Conservation (phyloP, 2,113 vertebrate genomes). For the Chionis minor region DNA sequence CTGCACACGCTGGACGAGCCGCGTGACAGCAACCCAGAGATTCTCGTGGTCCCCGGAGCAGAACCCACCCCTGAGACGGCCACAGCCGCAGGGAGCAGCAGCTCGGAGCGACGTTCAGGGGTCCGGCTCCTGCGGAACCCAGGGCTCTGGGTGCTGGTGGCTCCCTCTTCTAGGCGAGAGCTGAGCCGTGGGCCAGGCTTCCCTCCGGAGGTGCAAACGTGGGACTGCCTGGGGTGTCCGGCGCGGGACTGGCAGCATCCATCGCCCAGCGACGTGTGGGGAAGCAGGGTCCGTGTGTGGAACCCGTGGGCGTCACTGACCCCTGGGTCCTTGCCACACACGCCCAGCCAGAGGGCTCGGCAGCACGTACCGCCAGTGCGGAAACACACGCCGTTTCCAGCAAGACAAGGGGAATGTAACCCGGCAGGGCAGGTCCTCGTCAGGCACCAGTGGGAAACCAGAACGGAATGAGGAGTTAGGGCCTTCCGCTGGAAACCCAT, state of each 20-base stretch:
- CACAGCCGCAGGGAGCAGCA: neutral
- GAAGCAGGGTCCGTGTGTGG: neutral
- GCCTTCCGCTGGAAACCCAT: no score
- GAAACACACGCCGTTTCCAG: no score
- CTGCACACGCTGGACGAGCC: neutral
- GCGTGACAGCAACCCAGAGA: neutral
- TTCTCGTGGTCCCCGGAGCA: neutral
- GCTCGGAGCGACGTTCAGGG: neutral
- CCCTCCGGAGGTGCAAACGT: neutral
- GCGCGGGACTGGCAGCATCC: neutral
- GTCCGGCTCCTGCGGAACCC: neutral
- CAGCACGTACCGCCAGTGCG: no score
- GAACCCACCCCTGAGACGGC: neutral
- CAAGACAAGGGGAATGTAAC: no score
- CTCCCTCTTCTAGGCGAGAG: neutral
- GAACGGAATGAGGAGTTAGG: no score
- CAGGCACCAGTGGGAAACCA: no score
- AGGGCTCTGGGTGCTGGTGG: no score
- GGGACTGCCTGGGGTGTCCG: no score
- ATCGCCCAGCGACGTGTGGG: fast-evolving
- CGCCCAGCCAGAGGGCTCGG: no score
- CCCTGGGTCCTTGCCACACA: neutral
- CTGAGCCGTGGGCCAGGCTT: neutral
- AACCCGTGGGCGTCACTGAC: neutral
- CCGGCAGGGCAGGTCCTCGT: no score